Conservation (phyloP, 2,888 invertebrate genomes). For the Bimastos eiseni region DNA sequence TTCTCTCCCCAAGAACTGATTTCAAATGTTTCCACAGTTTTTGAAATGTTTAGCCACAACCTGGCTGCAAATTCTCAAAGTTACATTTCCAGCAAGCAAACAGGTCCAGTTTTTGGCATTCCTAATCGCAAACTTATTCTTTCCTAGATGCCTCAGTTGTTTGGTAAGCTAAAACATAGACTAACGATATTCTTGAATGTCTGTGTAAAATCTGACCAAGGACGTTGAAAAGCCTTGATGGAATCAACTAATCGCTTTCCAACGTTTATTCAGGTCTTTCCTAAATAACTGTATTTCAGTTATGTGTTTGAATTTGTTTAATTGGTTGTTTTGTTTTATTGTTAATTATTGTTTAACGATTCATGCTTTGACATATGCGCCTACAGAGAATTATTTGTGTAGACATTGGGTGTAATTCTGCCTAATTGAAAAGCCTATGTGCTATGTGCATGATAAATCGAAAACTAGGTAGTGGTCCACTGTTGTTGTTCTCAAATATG, state of each 20-base stretch:
- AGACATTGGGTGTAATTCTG: neutral
- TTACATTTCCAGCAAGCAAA: neutral
- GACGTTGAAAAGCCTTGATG: neutral
- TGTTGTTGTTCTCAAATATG: neutral
- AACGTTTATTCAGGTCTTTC: conserved; percentile 5
- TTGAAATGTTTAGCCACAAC: neutral
- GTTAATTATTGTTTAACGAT: neutral
- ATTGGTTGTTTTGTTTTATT: neutral
- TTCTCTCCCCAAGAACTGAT: neutral
- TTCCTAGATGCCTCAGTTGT: conserved; percentile 13
- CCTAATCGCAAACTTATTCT: conserved; percentile 4
- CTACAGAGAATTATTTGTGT: neutral
- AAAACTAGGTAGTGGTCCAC: neutral
- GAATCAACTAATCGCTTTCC: neutral
- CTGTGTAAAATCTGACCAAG: neutral
- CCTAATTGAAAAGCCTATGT: neutral
- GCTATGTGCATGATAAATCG: neutral
- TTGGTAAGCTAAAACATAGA: neutral
- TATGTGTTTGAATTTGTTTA: neutral
- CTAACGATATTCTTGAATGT: neutral
- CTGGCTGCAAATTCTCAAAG: conserved; percentile 4
- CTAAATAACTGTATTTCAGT: neutral
- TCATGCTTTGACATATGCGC: neutral
- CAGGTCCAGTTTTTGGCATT: neutral
- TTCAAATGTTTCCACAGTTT: neutral